Base-by-base conservation (phyloP, 2,113 vertebrate genomes). In the Sisor rabdophorus region DNA sequence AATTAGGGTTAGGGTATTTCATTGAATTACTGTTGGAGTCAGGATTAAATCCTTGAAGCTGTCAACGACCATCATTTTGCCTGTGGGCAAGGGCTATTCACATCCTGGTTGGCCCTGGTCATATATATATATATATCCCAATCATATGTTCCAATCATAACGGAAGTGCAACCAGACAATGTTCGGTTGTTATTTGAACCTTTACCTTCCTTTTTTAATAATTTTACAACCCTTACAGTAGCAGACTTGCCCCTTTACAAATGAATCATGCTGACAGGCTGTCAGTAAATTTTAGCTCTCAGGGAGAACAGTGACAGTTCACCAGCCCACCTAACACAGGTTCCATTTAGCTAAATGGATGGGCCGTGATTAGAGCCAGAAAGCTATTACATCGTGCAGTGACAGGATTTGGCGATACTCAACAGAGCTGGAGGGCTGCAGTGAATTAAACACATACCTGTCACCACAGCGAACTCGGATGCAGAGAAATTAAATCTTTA, bases 341-440 rank as follows among this genome's bases (percentile, higher is more conserved):
- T 44, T 68, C 81, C 64, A 79, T 79, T 73, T 76, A 79, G 68
- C 77, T 71, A 76, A 76, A 82, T 54, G 71, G 77, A 76, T 76
- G 69, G 69, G 36, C 73, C 15, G 47, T 24, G 48, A 73, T 79
- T 69, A 76, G 44, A 69, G 54, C 73, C 56, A 54, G 44, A 82
- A 55, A 82, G 68, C 78, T 64, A 71, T 75, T 82, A 79, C 61
- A 67, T 59, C 67, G 30, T 12, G 24, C 58, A 71, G 36, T 60
- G 32, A 40, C 8, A 13, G 22, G 20, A 78, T 59, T 22, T 60
- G 30, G 53, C 69, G 78, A 75, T 71, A 71, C 65, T 75, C 73
- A 54, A 48, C 26, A 73, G 55, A 28, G 61, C 24, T 20, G 22
- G 19, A 71, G 40, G 17, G 5, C 54, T 72, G 68, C 47, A 20